Conservation (phyloP, 1,140 invertebrate genomes). For the Eciton burchellii region DNA sequence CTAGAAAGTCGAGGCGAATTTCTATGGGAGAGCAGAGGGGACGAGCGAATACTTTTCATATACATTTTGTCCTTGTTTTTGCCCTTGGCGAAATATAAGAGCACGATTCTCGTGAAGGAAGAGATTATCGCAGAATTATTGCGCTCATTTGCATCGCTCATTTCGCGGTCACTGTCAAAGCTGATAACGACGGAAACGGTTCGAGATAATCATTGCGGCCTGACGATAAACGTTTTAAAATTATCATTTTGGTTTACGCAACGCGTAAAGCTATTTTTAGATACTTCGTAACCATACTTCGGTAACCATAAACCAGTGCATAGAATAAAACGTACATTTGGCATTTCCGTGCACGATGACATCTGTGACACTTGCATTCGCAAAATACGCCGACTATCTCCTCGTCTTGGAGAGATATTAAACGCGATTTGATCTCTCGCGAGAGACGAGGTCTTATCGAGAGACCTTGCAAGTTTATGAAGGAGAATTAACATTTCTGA, state of each 20-base stretch:
- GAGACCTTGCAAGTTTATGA: background rate
- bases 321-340: background rate
- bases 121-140: background rate
- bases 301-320: background rate
- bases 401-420: background rate
- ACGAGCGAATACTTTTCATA: background rate
- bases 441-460: slow-evolving; percentile 4
- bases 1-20: too few relatives aligned
- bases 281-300: too few relatives aligned
- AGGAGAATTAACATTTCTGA: slow-evolving; percentile 4
- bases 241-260: background rate
- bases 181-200: slow-evolving; percentile 22
- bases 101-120: background rate
- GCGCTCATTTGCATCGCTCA: background rate
- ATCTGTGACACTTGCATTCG: background rate
- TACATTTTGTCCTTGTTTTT: too few relatives aligned
- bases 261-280: background rate
- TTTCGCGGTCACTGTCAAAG: background rate
- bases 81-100: background rate
- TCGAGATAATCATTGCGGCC: background rate
- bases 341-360: background rate
- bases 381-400: slow-evolving; percentile 6
- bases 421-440: slow-evolving; percentile 8
- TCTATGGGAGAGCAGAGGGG: background rate
- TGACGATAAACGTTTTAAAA: background rate